Conservation (phyloP, 2,797 vertebrate species). For the Microchirus variegatus region DNA sequence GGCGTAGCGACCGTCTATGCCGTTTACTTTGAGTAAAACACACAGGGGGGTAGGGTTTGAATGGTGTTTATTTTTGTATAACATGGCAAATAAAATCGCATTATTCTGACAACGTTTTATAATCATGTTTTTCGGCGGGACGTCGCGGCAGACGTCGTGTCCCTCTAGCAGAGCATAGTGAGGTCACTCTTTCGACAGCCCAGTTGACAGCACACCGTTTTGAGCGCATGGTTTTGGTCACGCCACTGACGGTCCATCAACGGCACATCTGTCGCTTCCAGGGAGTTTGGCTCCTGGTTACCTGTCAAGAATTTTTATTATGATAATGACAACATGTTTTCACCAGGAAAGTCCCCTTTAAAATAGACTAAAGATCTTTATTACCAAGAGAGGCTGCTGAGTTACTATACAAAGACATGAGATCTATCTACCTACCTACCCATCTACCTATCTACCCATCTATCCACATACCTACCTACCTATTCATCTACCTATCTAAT, state of each 20-base stretch:
- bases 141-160: background rate
- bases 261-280: conserved; percentile 13
- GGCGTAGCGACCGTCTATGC: conserved; percentile 87
- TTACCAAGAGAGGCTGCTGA: too few relatives aligned
- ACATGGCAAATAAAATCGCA: conserved; percentile 21
- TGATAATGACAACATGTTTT: background rate
- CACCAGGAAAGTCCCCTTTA: too few relatives aligned
- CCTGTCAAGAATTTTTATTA: conserved; percentile 45
- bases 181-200: conserved; percentile 78
- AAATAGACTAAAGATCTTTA: too few relatives aligned
- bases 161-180: conserved; percentile 71
- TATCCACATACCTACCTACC: too few relatives aligned
- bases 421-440: too few relatives aligned
- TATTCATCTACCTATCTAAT: too few relatives aligned
- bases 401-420: too few relatives aligned
- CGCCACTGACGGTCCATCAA: conserved; percentile 39
- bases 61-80: conserved; percentile 31
- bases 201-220: conserved; percentile 69
- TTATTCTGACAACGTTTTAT: conserved; percentile 10
- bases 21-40: conserved; percentile 86
- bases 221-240: conserved; percentile 62
- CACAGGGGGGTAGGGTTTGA: conserved; percentile 3
- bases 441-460: too few relatives aligned
- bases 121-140: conserved; percentile 15
- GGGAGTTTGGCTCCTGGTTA: conserved; percentile 19